Conservation (phyloP, 2,888 invertebrate species). For the Caenorhabditis sp. region DNA sequence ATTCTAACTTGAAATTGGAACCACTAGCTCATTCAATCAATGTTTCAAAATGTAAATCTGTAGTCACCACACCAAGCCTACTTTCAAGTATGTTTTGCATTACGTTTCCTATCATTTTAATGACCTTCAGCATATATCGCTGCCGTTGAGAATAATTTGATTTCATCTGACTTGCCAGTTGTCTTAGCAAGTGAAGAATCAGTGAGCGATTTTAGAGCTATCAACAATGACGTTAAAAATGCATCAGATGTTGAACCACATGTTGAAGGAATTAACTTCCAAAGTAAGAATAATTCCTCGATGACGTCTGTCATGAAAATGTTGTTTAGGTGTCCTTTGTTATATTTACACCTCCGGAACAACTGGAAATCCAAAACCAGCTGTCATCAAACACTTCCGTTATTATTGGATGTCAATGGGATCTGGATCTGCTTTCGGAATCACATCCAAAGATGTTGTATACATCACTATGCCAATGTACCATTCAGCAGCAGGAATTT, state of each 20-base stretch:
- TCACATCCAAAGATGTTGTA: slow-evolving; percentile 78
- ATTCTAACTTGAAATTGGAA: slow-evolving; percentile 86
- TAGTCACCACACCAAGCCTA: slow-evolving; percentile 76
- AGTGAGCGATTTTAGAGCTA: slow-evolving; percentile 18
- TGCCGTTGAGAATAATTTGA: slow-evolving; percentile 50
- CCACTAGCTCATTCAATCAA: slow-evolving; percentile 86
- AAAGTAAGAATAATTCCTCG: slow-evolving; percentile 24
- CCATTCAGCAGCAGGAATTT: slow-evolving; percentile 90
- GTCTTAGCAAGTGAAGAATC: slow-evolving; percentile 38
- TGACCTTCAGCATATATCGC: slow-evolving; percentile 58
- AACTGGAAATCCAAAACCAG: slow-evolving; percentile 96
- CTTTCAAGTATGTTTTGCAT: slow-evolving; percentile 53
- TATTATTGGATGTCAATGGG: slow-evolving; percentile 62
- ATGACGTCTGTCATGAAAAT: slow-evolving; percentile 2
- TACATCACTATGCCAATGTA: slow-evolving; percentile 93
- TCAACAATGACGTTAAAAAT: slow-evolving; percentile 29
- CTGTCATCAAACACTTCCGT: slow-evolving; percentile 90
- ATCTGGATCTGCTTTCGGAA: slow-evolving; percentile 50
- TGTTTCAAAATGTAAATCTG: slow-evolving; percentile 83
- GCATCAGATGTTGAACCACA: slow-evolving; percentile 40
- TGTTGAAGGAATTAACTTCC: slow-evolving; percentile 49
- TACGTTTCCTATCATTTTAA: background rate
- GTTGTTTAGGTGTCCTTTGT: slow-evolving; percentile 78
- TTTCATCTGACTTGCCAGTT: slow-evolving; percentile 44
- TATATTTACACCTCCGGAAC: slow-evolving; percentile 99